phyloP scores from a whole-genome alignment of 2,113 vertebrate genomes.

The Nansenia antarctica region DNA sequence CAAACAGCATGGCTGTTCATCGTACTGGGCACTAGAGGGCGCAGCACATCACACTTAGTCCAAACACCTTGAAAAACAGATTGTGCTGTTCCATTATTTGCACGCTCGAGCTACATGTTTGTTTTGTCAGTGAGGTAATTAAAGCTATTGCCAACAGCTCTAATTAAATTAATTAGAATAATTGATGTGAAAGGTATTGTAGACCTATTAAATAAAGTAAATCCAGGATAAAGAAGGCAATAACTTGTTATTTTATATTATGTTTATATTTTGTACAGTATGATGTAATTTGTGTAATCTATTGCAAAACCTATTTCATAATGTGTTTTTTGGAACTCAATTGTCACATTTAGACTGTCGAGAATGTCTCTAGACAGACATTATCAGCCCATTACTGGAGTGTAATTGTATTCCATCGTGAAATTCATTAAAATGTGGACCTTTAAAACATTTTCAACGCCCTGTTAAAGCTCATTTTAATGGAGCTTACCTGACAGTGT shows the following conservation, averaged over 20 bases:
- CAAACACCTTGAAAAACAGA: slow-evolving; percentile 5
- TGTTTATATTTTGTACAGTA: background rate
- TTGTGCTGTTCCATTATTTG: slow-evolving; percentile 51
- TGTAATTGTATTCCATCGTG: too few relatives aligned
- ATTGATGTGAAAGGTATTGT: slow-evolving; percentile 68
- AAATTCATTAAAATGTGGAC: too few relatives aligned
- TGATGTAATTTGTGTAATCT: background rate
- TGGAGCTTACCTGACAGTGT: too few relatives aligned
- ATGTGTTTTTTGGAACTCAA: too few relatives aligned
- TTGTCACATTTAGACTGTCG: too few relatives aligned
- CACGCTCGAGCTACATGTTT: slow-evolving; percentile 68
- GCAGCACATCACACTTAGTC: slow-evolving; percentile 39
- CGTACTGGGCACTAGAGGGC: slow-evolving; percentile 53
- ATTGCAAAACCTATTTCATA: too few relatives aligned
- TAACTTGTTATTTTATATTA: background rate
- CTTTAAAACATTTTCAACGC: too few relatives aligned
- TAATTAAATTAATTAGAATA: slow-evolving; percentile 75
- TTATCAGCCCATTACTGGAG: too few relatives aligned
- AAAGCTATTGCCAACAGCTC: slow-evolving; percentile 69
- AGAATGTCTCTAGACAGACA: too few relatives aligned
- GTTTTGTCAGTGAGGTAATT: slow-evolving; percentile 70
- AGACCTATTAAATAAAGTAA: slow-evolving; percentile 55
- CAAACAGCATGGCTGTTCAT: background rate
- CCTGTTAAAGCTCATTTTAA: too few relatives aligned
- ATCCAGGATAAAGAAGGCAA: slow-evolving; percentile 44